Evolutionary conservation across 2,888 invertebrate genomes (phyloP).

Genomic region (Neoascia interrupta): DNA sequence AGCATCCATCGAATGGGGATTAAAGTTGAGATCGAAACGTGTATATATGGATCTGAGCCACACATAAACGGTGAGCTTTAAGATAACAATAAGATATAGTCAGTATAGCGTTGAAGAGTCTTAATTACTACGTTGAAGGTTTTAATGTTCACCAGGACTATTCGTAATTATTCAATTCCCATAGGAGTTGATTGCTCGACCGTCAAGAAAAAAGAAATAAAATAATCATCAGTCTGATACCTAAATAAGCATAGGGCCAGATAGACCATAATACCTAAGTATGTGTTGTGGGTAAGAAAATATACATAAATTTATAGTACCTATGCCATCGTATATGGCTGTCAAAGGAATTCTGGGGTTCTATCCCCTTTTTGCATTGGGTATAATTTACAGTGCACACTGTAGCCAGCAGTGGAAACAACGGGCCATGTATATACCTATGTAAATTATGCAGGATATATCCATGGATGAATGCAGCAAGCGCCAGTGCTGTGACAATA

Average conservation of each 20-base stretch:
- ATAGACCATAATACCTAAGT: no score
- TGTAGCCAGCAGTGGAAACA: neutral
- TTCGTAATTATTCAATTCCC: constrained; percentile 16
- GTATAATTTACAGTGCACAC: neutral
- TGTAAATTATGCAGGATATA: constrained; percentile 56
- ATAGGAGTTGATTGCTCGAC: neutral
- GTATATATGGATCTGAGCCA: no score
- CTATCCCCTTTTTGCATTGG: constrained; percentile 1
- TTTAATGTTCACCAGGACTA: neutral
- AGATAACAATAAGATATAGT: neutral
- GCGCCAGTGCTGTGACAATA: no score
- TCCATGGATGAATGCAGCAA: constrained; percentile 48
- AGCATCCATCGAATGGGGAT: constrained; percentile 14
- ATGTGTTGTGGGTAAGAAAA: no score
- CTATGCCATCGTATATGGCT: neutral
- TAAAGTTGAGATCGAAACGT: constrained; percentile 39
- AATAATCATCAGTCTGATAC: constrained; percentile 1
- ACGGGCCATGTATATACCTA: neutral
- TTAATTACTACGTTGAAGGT: constrained; percentile 17
- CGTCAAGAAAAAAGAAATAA: neutral
- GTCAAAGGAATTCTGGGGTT: constrained; percentile 1
- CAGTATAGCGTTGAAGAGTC: neutral
- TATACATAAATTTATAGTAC: constrained; percentile 1
- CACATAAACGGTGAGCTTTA: neutral
- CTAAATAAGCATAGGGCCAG: neutral